Evolutionary conservation across 1,140 invertebrate genomes (phyloP).

Genomic region (Neodiprion pinetum): DNA sequence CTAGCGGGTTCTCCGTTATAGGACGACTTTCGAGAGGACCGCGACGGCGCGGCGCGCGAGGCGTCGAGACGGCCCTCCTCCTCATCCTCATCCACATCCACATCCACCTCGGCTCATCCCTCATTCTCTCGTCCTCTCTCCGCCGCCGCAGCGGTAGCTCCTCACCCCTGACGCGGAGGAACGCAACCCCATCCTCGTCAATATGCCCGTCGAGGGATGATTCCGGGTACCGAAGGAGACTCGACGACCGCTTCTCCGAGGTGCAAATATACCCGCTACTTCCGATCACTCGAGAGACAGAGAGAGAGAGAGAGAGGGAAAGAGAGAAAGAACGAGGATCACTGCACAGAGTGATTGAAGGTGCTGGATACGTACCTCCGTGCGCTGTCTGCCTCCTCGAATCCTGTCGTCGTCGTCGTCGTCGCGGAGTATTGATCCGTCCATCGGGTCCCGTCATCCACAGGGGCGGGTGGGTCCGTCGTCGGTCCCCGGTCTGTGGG

Average conservation of each 20-base stretch:
- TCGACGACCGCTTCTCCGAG: not conserved
- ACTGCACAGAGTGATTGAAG: not conserved
- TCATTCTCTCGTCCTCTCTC: not conserved
- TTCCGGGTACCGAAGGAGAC: not conserved
- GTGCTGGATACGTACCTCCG: not conserved
- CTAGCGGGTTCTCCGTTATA: conserved; percentile 3
- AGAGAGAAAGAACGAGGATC: not conserved
- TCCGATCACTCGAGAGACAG: not conserved
- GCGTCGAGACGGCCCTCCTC: not conserved
- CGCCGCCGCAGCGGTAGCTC: not conserved
- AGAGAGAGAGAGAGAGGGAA: not conserved
- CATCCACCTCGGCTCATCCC: not conserved
- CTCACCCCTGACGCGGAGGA: conserved; percentile 16
- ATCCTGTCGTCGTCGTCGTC: too few species aligned
- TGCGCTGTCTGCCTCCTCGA: too few species aligned
- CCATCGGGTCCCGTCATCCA: too few species aligned
- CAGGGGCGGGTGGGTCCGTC: too few species aligned
- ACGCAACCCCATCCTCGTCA: not conserved
- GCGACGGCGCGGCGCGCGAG: conserved; percentile 19
- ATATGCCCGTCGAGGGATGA: not conserved
- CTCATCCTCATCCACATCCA: not conserved
- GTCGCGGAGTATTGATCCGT: too few species aligned
- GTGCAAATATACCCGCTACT: not conserved
- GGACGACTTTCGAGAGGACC: conserved; percentile 11
- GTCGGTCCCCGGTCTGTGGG: too few species aligned